Base-by-base conservation (phyloP, 2,888 invertebrate genomes). In the Drosophila hamatofila region DNA sequence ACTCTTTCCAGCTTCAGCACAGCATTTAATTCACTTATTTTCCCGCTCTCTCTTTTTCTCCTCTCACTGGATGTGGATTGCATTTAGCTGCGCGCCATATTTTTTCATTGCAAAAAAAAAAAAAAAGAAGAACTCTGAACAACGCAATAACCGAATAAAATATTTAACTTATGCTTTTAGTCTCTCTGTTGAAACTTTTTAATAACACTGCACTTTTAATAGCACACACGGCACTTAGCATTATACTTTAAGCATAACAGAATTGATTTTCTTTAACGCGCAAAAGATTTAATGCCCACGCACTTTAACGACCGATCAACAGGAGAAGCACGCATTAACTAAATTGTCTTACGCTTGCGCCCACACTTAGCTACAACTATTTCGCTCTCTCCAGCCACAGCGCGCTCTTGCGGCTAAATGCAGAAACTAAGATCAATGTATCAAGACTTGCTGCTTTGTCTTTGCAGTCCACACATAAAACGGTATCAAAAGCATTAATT, bases 41-140 rank as follows among this genome's bases (percentile, higher is more conserved):
- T 33, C 5, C n/a, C 12, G 25, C n/a, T 16, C 51, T 23, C 9
- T 23, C 35, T 16, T n/a, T n/a, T 11, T 14, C 5, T n/a, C 0
- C 35, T 11, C 35, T n/a, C n/a, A n/a, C 35, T 37, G 52, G 23
- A 37, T n/a, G 37, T 54, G 52, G 52, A 54, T 54, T 37, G 23
- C 37, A 37, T 54, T 52, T 35, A 23, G 21, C 2, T 23, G 3
- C n/a, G 35, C 35, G 35, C 23, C 35, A 52, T 18, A 3, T 52
- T 37, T 37, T 25, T 54, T 23, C 16, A n/a, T 35, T 18, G 18
- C 48, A 23, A 3, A 1, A 6, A 35, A 9, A 51, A 51, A 23
- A 16, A 8, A 23, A 3, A 1, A 6, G 23, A 9, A 51, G 35
- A 23, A 16, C 4, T 35, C 5, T 3, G 16, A 4, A 9, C 46